These are phyloP conservation scores for Hirundo rustica DNA, from an alignment of 2,797 vertebrate genomes.

Conservation along the genomic window DNA sequence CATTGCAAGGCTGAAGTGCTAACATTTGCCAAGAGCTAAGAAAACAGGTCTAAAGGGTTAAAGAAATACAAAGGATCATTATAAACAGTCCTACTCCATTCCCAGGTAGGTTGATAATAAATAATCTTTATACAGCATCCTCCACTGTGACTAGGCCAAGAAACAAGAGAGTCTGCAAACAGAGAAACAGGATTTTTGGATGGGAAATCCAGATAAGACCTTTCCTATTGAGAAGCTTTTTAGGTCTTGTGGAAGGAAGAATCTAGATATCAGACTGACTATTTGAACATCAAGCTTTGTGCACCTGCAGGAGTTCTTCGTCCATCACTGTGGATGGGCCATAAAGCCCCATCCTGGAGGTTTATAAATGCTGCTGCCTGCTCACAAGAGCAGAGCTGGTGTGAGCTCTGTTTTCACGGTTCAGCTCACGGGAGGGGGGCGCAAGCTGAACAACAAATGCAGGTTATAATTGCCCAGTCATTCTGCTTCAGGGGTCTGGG, in stretches of 20 bases:
- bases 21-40: not conserved
- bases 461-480: conserved; percentile 26
- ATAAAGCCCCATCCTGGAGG: not conserved
- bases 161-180: not conserved
- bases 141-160: not conserved
- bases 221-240: not conserved
- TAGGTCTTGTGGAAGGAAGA: not conserved
- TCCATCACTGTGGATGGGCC: not conserved
- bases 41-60: not conserved
- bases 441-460: conserved; percentile 15
- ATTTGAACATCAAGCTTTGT: not conserved
- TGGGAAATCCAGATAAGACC: not conserved
- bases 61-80: not conserved
- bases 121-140: not conserved
- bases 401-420: not conserved
- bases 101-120: not conserved
- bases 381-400: not conserved
- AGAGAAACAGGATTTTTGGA: not conserved
- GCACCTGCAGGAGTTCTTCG: not conserved
- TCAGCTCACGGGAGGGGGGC: not conserved
- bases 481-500: conserved; percentile 35
- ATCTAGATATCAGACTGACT: not conserved
- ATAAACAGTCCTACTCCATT: not conserved
- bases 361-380: not conserved
- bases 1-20: not conserved